A percentile compares a stretch with the other conserved stretches of the same genome.
Evolutionary conservation across 2,797 vertebrate species (phyloP).

Genomic region (Hippoglossus hippoglossus): DNA sequence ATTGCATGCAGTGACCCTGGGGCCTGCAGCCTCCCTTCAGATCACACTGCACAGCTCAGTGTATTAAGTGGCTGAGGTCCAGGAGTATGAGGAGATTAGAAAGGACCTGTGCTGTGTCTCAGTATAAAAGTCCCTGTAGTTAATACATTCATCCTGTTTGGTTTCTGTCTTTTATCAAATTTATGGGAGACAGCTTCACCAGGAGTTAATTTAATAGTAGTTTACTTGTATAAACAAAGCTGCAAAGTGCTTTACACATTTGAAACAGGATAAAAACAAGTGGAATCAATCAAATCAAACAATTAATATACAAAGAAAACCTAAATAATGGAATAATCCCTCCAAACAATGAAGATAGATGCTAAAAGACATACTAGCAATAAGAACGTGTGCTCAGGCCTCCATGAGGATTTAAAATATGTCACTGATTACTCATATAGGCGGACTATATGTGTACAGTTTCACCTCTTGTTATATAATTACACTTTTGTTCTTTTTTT

Average conservation of each 20-base stretch:
- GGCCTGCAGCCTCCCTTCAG: conserved; percentile 15
- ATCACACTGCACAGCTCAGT: conserved; percentile 13
- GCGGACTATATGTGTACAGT: background rate
- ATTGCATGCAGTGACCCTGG: conserved; percentile 17
- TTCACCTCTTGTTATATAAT: background rate
- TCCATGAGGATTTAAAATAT: no score
- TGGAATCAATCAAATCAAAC: no score
- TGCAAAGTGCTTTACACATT: no score
- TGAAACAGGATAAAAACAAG: no score
- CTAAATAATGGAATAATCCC: no score
- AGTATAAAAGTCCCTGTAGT: background rate
- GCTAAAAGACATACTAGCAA: no score
- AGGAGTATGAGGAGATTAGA: background rate
- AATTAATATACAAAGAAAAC: no score
- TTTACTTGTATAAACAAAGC: no score
- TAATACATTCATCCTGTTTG: conserved; percentile 1
- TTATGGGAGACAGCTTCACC: background rate
- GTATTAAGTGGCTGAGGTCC: conserved; percentile 14
- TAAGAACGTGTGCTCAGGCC: no score
- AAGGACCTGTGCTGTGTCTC: background rate
- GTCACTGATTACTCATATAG: no score
- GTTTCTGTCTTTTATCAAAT: background rate
- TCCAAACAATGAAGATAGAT: no score
- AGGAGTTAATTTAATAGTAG: background rate
- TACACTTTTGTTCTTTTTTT: no score